A percentile compares a stretch with the other conserved stretches of the same genome.
phyloP scores from a whole-genome alignment of 2,888 invertebrate genomes.

The Chloromyia formosa region DNA sequence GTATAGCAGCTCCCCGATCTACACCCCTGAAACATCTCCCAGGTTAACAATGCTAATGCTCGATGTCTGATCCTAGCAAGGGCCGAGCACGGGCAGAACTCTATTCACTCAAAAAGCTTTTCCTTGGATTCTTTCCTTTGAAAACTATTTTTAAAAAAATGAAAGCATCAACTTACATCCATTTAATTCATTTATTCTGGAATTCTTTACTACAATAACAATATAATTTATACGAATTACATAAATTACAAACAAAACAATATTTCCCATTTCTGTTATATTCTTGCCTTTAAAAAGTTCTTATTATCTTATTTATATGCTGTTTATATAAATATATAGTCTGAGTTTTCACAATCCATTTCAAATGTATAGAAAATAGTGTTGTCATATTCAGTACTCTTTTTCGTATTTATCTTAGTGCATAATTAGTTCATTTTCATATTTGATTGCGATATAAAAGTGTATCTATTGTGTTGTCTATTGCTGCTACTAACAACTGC shows the following conservation, averaged over 20 bases:
- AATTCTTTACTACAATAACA: slow-evolving; percentile 21
- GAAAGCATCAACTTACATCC: no score
- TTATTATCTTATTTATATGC: slow-evolving; percentile 13
- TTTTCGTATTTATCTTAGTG: neutral
- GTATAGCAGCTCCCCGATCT: no score
- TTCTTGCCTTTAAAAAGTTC: slow-evolving; percentile 20
- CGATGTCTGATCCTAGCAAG: no score
- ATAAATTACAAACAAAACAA: slow-evolving; percentile 38
- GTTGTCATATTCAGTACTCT: slow-evolving; percentile 37
- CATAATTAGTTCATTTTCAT: neutral
- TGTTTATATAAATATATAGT: slow-evolving; percentile 30
- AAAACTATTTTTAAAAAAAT: no score
- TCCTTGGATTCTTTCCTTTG: no score
- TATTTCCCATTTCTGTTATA: neutral
- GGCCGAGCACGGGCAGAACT: no score
- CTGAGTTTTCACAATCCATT: slow-evolving; percentile 20
- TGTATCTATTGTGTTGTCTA: slow-evolving; percentile 1
- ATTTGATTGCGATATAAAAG: neutral
- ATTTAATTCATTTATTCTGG: neutral
- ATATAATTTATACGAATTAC: slow-evolving; percentile 20
- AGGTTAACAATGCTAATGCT: no score
- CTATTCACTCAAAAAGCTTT: no score
- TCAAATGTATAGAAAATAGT: slow-evolving; percentile 37
- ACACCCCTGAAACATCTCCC: no score
- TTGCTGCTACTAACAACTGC: neutral